Percentiles rank a stretch among this genome's conserved stretches.
phyloP scores from a whole-genome alignment of 2,888 invertebrate species.

The Hemithea aestivaria region DNA sequence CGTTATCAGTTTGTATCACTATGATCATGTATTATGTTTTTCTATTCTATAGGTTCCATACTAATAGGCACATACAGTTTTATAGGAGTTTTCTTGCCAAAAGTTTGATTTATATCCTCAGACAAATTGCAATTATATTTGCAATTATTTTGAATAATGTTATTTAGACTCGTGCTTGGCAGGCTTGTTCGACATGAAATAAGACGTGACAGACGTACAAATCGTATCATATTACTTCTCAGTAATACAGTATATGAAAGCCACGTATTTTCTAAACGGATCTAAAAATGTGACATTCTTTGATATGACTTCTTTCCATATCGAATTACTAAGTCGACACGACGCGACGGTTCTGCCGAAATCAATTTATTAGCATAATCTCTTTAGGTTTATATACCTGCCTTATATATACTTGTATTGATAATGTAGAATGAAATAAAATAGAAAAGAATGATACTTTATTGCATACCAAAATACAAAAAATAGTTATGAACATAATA shows the following conservation, averaged over 20 bases:
- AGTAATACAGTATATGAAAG: conserved; percentile 1
- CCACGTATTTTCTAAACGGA: conserved; percentile 1
- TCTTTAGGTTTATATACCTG: too few species aligned
- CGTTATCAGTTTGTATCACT: too few species aligned
- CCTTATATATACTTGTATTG: too few species aligned
- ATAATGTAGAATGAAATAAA: too few species aligned
- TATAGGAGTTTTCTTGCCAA: conserved; percentile 33
- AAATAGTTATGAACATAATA: too few species aligned
- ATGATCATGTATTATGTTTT: too few species aligned
- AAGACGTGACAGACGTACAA: conserved; percentile 8
- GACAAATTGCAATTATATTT: conserved; percentile 36
- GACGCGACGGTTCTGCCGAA: conserved; percentile 5
- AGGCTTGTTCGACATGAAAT: conserved; percentile 11
- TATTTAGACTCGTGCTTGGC: conserved; percentile 30
- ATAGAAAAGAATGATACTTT: too few species aligned
- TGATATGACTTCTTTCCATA: conserved; percentile 1
- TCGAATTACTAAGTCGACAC: conserved; percentile 3
- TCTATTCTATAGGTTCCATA: too few species aligned
- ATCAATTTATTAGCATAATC: conserved; percentile 10
- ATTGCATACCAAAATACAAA: too few species aligned
- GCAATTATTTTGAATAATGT: conserved; percentile 34
- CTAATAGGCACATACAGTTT: too few species aligned
- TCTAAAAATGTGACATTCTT: conserved; percentile 4
- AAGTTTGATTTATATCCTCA: conserved; percentile 30
- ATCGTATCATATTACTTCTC: conserved; percentile 6